Evolutionary conservation across 2,797 vertebrate species (phyloP), one percentile per base, ranked within the genome.

Genomic region (Botia kubotai): DNA sequence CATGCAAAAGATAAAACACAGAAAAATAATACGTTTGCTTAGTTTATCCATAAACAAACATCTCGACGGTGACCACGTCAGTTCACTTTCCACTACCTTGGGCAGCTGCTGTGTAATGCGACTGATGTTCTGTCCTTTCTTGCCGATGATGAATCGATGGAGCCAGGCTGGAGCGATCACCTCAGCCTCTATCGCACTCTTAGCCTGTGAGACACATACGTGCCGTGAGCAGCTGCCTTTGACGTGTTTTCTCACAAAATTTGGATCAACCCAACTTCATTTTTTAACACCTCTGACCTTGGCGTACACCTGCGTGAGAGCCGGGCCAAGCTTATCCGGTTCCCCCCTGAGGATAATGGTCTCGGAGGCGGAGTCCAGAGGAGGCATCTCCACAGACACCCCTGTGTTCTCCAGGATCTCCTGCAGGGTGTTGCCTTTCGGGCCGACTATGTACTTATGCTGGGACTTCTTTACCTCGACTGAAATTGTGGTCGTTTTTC

Each of bases 91-190:
- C 5, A 4, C 17, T 77, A 95, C 95, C 85, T 92, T 93, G 5
- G 94, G 94, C 2, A 94, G 90, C 84, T 94, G 93, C 85, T 96
- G 92, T 19, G 93, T 95, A 85, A 96, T 95, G 57, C 93, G 91
- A 11, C 93, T 90, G 48, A 96, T 95, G 90, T 95, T 95, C 85
- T 95, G 93, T 75, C 94, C 93, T 88, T 95, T 95, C 83, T 95
- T 95, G 76, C 93, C 94, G 16, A 96, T 95, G 87, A 96, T 95
- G 90, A 94, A 95, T 83, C 92, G 94, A 85, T 96, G 95, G 21
- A 96, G 89, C 94, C 94, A 96, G 33, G 94, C 93, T 0, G 94
- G 95, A 74, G 94, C 94, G 0, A 86, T 94, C 81, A 95, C 94
- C 66, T 94, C 93, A 80, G 94, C 89, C 87, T 95, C 92, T 88